Conservation (phyloP, 2,797 vertebrate genomes). For the Gymnoscopelus braueri region DNA sequence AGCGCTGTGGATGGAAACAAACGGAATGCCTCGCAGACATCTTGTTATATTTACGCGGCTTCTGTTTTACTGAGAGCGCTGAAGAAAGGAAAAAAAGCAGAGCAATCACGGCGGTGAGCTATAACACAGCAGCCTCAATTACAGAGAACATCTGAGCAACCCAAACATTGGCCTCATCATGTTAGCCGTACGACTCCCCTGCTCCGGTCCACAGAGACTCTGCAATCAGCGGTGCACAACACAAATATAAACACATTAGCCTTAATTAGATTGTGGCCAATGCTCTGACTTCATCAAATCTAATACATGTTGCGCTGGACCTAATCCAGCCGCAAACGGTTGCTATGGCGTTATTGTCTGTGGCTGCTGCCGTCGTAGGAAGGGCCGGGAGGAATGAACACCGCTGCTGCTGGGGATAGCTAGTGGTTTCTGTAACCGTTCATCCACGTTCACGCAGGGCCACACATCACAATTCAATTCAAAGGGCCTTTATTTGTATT, state of each 20-base stretch:
- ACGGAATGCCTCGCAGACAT: neutral
- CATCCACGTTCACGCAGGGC: too few species aligned
- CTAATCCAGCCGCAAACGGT: conserved; percentile 74
- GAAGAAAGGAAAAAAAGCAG: conserved; percentile 28
- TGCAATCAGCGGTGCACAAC: conserved; percentile 76
- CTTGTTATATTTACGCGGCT: conserved; percentile 29
- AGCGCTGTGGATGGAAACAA: too few species aligned
- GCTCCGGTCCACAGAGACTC: conserved; percentile 64
- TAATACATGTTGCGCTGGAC: conserved; percentile 70
- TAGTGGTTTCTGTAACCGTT: conserved; percentile 41
- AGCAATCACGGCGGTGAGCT: conserved; percentile 50
- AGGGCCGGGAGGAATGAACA: conserved; percentile 36
- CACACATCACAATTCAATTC: too few species aligned
- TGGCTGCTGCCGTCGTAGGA: conserved; percentile 44
- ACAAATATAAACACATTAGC: conserved; percentile 83
- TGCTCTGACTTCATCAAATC: conserved; percentile 74
- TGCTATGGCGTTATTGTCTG: conserved; percentile 74
- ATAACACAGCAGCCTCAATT: conserved; percentile 59
- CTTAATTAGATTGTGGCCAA: conserved; percentile 80
- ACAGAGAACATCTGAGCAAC: conserved; percentile 61
- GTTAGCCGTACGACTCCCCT: conserved; percentile 40
- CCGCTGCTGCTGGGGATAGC: conserved; percentile 37
- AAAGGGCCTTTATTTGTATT: too few species aligned
- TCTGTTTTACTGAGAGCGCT: conserved; percentile 46
- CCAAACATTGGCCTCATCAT: conserved; percentile 63